Base-by-base conservation (phyloP, 2,888 invertebrate species). In the Idaea biselata region DNA sequence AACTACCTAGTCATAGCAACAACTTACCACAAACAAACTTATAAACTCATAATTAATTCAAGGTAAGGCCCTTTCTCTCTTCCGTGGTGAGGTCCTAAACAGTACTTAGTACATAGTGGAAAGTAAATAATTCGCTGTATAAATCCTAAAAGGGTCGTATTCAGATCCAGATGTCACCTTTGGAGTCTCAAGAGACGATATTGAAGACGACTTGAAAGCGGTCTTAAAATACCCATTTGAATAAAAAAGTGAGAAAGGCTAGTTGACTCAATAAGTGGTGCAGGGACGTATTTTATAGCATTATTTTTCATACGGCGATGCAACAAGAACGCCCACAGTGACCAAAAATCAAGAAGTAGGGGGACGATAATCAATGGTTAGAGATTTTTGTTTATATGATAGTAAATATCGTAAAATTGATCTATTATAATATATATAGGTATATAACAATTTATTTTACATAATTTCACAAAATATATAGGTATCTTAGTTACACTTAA, bases 151-250 rank as follows among this genome's bases (percentile, higher is more conserved):
- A 68, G 63, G 68, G 66, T 66, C 63, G 56, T 60, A 73, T 77
- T 75, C 73, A 73, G 68, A 72, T 70, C 69, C 61, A 56, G 69
- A 68, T 68, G 69, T 70, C 68, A 63, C 69, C 69, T 76, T 76
- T 72, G 66, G 71, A 60, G 62, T 71, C 69, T 67, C 68, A 18
- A 18, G 68, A 63, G 67, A 63, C 58, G 62, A 67, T 32, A 63
- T 66, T 70, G 64, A 67, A 64, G 64, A 61, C 58, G 64, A 63
- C 65, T 63, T 68, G 68, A 70, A 67, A 67, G 68, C 57, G 60
- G 53, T 67, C 63, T 67, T 60, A 69, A 68, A 69, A 67, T 71
- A 69, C 62, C 59, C 62, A 67, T 70, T 73, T 70, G 62, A 70
- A 73, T 70, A 63, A 60, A 64, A 68, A 68, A 67, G 60, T 64